Evolutionary conservation across 2,888 invertebrate genomes (phyloP).

Genomic region (Phaedon cochleariae): DNA sequence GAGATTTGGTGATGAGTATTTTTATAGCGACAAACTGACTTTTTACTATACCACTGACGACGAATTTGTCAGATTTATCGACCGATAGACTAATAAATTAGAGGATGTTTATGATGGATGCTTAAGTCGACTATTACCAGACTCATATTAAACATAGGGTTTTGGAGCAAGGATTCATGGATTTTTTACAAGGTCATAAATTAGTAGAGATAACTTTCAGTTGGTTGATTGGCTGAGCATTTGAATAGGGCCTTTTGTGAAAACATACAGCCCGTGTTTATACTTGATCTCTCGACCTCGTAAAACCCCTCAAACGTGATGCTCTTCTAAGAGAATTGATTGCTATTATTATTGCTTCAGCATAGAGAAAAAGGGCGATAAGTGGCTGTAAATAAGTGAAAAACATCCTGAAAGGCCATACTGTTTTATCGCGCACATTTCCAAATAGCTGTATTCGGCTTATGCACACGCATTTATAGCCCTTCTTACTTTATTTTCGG

Average conservation of each 20-base stretch:
- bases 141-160: slow-evolving; percentile 14
- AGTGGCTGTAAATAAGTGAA: not conserved
- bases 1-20: slow-evolving; percentile 4
- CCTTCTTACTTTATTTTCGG: no score
- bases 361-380: not conserved
- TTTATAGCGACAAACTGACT: slow-evolving; percentile 18
- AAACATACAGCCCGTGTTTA: not conserved
- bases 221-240: not conserved
- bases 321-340: not conserved
- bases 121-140: slow-evolving; percentile 14
- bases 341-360: not conserved
- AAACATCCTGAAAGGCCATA: no score
- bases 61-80: slow-evolving; percentile 23
- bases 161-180: slow-evolving; percentile 14
- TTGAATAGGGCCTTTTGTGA: slow-evolving; percentile 9
- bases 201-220: slow-evolving; percentile 8
- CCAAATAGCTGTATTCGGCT: no score
- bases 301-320: not conserved
- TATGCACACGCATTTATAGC: no score
- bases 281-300: not conserved
- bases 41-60: slow-evolving; percentile 8
- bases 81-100: slow-evolving; percentile 20
- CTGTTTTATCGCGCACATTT: no score
- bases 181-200: slow-evolving; percentile 20
- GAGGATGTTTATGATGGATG: slow-evolving; percentile 27